phyloP scores from a whole-genome alignment of 2,113 vertebrate species.

The Thalassarche chlororhynchos region DNA sequence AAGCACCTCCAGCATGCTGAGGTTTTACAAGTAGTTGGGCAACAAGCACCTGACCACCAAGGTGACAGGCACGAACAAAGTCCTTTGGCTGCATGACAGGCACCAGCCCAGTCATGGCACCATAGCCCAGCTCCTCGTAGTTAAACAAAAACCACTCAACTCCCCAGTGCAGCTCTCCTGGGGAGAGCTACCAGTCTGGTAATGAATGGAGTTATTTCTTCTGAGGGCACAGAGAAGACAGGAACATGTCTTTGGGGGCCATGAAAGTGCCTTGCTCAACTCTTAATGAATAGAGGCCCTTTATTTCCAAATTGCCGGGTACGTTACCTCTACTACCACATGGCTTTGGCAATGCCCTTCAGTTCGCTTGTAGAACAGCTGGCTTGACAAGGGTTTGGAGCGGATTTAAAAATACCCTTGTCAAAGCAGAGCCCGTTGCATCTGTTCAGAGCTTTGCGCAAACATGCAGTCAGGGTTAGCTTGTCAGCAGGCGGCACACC shows the following conservation, averaged over 20 bases:
- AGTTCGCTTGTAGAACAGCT: neutral
- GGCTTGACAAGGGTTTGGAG: neutral
- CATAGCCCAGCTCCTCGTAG: neutral
- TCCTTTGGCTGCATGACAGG: neutral
- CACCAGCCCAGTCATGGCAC: neutral
- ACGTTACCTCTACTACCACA: accelerated
- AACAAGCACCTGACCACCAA: neutral
- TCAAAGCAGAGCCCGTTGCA: neutral
- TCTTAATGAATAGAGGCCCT: neutral
- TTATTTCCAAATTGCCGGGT: neutral
- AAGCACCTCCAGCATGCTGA: neutral
- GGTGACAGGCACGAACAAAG: neutral
- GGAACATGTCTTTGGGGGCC: neutral
- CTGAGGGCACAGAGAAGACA: neutral
- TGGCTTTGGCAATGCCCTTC: neutral
- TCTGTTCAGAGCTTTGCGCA: neutral
- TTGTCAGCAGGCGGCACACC: neutral
- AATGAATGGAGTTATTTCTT: neutral
- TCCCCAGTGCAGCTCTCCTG: neutral
- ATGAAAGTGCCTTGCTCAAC: neutral
- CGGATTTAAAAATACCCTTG: neutral
- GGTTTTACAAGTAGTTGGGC: neutral
- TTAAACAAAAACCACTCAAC: neutral
- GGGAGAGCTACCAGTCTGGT: neutral
- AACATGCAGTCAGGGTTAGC: neutral